Percentiles rank a stretch among this genome's conserved stretches.
Evolutionary conservation across 1,140 invertebrate genomes (phyloP).

Genomic region (Agraylea sexmaculata): DNA sequence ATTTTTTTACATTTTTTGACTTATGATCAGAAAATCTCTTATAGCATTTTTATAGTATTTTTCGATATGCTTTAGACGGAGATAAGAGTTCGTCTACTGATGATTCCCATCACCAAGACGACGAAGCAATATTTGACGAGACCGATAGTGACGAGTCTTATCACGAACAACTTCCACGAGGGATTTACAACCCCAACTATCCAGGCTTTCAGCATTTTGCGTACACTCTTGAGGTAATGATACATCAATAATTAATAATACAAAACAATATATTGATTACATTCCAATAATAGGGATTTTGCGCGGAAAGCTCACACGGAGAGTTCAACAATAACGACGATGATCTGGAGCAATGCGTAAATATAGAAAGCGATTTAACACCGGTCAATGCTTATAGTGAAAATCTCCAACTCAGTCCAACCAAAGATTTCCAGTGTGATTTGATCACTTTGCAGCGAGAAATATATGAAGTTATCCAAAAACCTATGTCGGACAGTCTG

Average conservation of each 20-base stretch:
- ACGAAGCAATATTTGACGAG: constrained; percentile 29
- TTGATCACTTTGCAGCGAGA: constrained; percentile 36
- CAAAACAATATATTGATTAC: not conserved
- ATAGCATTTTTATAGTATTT: not conserved
- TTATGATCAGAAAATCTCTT: no score
- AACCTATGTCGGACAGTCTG: constrained; percentile 36
- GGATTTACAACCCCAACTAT: constrained; percentile 69
- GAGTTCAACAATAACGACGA: no score
- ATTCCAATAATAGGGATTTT: no score
- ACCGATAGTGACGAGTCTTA: constrained; percentile 39
- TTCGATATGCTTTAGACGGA: constrained; percentile 11
- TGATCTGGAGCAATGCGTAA: no score
- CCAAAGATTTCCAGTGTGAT: constrained; percentile 34
- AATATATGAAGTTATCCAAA: constrained; percentile 36
- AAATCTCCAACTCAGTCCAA: no score
- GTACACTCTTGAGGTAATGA: constrained; percentile 39
- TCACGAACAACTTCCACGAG: constrained; percentile 40
- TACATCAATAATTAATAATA: not conserved
- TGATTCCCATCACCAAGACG: constrained; percentile 22
- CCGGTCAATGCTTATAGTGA: no score
- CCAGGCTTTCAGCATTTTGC: constrained; percentile 56
- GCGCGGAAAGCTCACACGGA: no score
- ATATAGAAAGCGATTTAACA: no score
- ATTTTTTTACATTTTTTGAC: no score
- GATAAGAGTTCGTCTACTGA: constrained; percentile 16